phyloP scores from a whole-genome alignment of 2,888 invertebrate genomes.

The Osmoderma eremita region DNA sequence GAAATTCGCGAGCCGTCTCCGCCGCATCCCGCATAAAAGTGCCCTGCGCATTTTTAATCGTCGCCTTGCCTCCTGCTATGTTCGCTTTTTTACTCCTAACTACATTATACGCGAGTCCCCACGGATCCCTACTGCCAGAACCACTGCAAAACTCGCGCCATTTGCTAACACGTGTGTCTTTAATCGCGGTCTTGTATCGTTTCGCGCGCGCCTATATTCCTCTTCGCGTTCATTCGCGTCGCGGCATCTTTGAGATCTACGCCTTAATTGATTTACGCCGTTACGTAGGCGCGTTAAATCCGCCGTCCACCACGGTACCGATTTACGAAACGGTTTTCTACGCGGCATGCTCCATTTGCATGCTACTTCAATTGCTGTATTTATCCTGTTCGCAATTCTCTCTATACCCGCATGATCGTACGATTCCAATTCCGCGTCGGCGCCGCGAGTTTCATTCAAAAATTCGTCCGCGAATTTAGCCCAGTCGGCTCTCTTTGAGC shows the following conservation, averaged over 20 bases:
- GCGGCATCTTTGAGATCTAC: constrained; percentile 1
- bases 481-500: constrained; percentile 14
- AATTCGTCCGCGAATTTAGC: too few relatives aligned
- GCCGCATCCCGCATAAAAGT: constrained; percentile 6
- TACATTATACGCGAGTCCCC: constrained; percentile 39
- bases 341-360: too few relatives aligned
- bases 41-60: not conserved
- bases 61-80: not conserved
- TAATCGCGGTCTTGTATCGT: constrained; percentile 10
- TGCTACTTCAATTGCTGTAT: constrained; percentile 22
- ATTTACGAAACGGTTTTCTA: constrained; percentile 12
- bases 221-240: not conserved
- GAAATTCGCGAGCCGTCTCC: constrained; percentile 12
- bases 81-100: constrained; percentile 10
- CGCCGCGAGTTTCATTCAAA: not conserved
- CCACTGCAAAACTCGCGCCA: constrained; percentile 39
- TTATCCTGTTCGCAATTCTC: not conserved
- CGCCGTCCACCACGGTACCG: constrained; percentile 43
- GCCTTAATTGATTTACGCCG: constrained; percentile 6
- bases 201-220: not conserved
- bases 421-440: not conserved
- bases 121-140: constrained; percentile 37
- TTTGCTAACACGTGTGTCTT: constrained; percentile 8
- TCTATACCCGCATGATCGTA: not conserved
- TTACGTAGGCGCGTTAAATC: constrained; percentile 22